Base-by-base conservation (phyloP, 2,888 invertebrate species). In the Lamellibrachia columna region DNA sequence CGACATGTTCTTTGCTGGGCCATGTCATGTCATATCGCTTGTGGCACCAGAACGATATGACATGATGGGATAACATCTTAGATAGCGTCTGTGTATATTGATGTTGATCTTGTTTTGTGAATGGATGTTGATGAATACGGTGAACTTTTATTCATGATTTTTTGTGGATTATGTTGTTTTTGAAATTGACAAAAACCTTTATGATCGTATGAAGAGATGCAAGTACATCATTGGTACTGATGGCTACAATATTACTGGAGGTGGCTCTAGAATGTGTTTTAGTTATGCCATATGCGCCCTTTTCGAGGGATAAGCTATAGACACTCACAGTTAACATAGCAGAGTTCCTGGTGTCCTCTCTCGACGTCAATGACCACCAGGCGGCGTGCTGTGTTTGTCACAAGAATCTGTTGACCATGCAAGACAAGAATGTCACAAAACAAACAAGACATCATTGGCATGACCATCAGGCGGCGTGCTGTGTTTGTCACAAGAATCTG, bases 341-440 rank as follows among this genome's bases (percentile, higher is more conserved):
- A 96, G 93, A 97, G 95, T 40, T 97, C 95, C 94, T 97, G 97
- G 93, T 96, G 96, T 7, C 97, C 97, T 94, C 96, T 95, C 93
- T 97, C 97, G 22, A 97, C 97, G 94, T 97, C 97, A n/a, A 97
- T 96, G 11, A 97, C 96, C 22, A 96, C 96, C 92, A 97, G 94
- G 92, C 97, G 96, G 91, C 97, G 95, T 6, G 97, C 96, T 92
- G 97, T 97, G 7, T 97, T 97, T 6, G 97, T 96, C n/a, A 97
- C 97, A 91, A 97, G 95, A 93, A 97, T 97, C 97, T 97, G 93
- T 22, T n/a, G 22, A 75, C 75, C 15, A 75, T 52, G 94, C 93
- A 55, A 90, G 90, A 91, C 40, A 40, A 52, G 52, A 55, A 90
- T 11, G 8, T 93, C 28, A 28, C 7, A 11, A 52, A 52, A 91